Conservation (phyloP, 92 coral and sea anemone species). For the Isaurus tuberculatus region DNA sequence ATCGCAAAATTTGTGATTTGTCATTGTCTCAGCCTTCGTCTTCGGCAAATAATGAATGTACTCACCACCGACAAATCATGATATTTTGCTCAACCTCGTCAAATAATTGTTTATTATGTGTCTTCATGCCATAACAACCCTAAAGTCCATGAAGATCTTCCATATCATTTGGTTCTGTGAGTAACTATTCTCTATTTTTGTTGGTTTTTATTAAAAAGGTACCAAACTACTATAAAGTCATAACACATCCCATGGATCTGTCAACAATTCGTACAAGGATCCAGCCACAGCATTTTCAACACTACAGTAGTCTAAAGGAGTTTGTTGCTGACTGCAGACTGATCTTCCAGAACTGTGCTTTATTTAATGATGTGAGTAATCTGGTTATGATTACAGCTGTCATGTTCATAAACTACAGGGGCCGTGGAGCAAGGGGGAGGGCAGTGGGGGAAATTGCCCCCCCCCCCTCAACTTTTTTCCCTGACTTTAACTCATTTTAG, state of each 20-base stretch:
- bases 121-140: too few species aligned
- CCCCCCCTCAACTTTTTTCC: too few species aligned
- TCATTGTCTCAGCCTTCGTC: too few species aligned
- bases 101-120: too few species aligned
- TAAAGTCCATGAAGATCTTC: not conserved
- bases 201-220: slow-evolving; percentile 60
- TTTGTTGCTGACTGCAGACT: slow-evolving; percentile 90
- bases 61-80: too few species aligned
- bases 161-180: not conserved
- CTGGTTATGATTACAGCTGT: not conserved
- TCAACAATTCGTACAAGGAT: slow-evolving; percentile 86
- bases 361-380: slow-evolving; percentile 92
- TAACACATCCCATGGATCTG: slow-evolving; percentile 93
- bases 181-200: not conserved
- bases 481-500: too few species aligned
- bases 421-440: too few species aligned
- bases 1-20: too few species aligned
- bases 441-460: too few species aligned
- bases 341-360: slow-evolving; percentile 88
- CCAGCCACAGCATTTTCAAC: slow-evolving; percentile 95
- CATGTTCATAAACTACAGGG: too few species aligned
- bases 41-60: too few species aligned
- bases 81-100: too few species aligned
- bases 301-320: slow-evolving; percentile 77
- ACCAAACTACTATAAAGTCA: slow-evolving; percentile 90